Conservation (phyloP, 2,113 vertebrate species). For the Ictalurus punctatus region DNA sequence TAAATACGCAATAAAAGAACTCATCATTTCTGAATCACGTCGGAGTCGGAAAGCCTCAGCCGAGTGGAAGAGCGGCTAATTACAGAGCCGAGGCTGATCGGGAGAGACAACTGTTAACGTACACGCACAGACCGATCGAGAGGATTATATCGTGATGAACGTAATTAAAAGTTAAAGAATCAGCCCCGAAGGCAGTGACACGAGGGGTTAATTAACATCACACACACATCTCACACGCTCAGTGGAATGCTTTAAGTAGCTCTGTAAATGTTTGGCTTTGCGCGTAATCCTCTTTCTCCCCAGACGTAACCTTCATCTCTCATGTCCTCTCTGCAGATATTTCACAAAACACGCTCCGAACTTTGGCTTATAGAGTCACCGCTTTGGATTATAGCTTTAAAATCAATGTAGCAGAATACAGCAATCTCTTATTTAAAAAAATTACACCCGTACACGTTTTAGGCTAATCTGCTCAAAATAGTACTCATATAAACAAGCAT, state of each 20-base stretch:
- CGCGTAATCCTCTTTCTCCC: conserved; percentile 33
- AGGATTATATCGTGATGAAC: conserved; percentile 52
- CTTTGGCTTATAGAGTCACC: background rate
- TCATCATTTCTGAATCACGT: conserved; percentile 1
- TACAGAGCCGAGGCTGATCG: conserved; percentile 5
- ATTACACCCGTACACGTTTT: background rate
- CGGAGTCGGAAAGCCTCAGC: background rate
- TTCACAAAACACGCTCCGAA: background rate
- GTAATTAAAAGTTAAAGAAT: conserved; percentile 56
- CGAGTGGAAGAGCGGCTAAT: conserved; percentile 24
- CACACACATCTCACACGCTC: background rate
- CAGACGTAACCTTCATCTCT: background rate
- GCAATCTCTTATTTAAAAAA: background rate
- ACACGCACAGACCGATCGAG: conserved; percentile 26
- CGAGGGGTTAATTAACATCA: conserved; percentile 52
- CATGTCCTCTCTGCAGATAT: background rate
- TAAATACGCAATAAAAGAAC: conserved; percentile 21
- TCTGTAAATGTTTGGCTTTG: conserved; percentile 37
- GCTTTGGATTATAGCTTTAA: background rate
- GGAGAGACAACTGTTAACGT: conserved; percentile 1
- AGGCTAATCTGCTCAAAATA: background rate
- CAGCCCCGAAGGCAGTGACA: conserved; percentile 33
- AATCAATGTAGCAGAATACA: background rate
- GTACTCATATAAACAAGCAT: background rate
- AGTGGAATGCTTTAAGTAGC: conserved; percentile 40